Evolutionary conservation across 2,113 vertebrate genomes (phyloP).

Genomic region (Bostrychus sinensis): DNA sequence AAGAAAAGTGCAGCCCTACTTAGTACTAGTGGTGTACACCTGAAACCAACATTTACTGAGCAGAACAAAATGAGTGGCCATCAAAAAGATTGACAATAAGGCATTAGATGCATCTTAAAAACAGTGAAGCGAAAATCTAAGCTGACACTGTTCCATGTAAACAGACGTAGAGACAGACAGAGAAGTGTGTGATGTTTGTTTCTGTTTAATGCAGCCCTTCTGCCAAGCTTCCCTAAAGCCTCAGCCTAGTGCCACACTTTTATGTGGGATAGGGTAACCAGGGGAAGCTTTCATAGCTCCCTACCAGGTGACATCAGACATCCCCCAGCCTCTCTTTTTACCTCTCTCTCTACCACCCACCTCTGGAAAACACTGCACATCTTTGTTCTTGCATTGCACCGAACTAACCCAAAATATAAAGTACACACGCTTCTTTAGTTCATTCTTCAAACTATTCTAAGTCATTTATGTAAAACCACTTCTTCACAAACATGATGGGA

Average conservation of each 20-base stretch:
- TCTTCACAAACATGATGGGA: conserved; percentile 43
- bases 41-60: conserved; percentile 29
- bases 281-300: conserved; percentile 75
- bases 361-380: conserved; percentile 76
- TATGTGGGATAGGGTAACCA: conserved; percentile 78
- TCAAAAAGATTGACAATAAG: conserved; percentile 29
- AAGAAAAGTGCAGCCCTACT: background rate
- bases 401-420: conserved; percentile 59
- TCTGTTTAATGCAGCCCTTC: conserved; percentile 65
- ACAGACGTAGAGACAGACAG: conserved; percentile 57
- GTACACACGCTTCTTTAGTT: conserved; percentile 43
- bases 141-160: conserved; percentile 53
- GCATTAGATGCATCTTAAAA: conserved; percentile 39
- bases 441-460: conserved; percentile 52
- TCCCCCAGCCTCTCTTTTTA: conserved; percentile 55
- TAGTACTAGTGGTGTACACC: conserved; percentile 22
- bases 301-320: conserved; percentile 81
- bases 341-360: conserved; percentile 61
- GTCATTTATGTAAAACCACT: conserved; percentile 35
- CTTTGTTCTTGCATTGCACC: conserved; percentile 74
- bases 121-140: conserved; percentile 41
- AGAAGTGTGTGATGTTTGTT: conserved; percentile 68
- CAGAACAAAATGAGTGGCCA: conserved; percentile 6
- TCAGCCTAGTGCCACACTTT: conserved; percentile 74
- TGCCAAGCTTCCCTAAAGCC: conserved; percentile 77